Evolutionary conservation across 2,888 invertebrate species (phyloP).

Genomic region (Amphiduros pacificus): DNA sequence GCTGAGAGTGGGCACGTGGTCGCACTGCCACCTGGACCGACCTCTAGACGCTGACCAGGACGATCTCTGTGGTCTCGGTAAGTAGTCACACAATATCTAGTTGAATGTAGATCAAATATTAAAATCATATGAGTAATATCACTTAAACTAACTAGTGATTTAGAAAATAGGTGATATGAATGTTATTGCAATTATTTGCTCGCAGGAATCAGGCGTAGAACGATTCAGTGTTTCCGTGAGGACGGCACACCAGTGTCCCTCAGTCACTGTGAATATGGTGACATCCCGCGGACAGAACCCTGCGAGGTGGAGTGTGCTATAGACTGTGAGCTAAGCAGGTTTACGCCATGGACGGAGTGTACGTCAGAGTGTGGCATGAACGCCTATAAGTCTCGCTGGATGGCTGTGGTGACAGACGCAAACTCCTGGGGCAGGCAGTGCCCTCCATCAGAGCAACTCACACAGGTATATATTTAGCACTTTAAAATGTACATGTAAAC

Average conservation of each 20-base stretch:
- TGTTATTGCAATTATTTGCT: background rate
- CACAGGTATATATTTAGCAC: slow-evolving; percentile 15
- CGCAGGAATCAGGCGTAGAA: slow-evolving; percentile 16
- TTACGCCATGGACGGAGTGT: slow-evolving; percentile 15
- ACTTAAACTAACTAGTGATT: no score
- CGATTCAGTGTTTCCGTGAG: slow-evolving; percentile 12
- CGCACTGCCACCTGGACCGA: background rate
- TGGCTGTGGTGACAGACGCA: background rate
- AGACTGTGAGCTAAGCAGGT: slow-evolving; percentile 13
- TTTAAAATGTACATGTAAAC: no score
- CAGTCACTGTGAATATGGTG: slow-evolving; percentile 2
- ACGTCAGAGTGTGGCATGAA: slow-evolving; percentile 13
- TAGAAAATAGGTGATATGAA: no score
- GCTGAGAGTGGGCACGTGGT: slow-evolving; percentile 11
- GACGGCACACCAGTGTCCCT: slow-evolving; percentile 5
- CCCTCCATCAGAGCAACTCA: background rate
- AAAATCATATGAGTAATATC: no score
- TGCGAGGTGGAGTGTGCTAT: slow-evolving; percentile 16
- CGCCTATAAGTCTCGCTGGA: slow-evolving; percentile 7
- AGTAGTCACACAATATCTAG: no score
- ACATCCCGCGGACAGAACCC: slow-evolving; percentile 7
- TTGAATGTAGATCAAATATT: no score
- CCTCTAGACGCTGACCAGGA: no score
- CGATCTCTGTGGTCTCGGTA: no score
- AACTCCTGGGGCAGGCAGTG: slow-evolving; percentile 3